Evolutionary conservation across 2,888 invertebrate species (phyloP).

Genomic region (Buathra laborator): DNA sequence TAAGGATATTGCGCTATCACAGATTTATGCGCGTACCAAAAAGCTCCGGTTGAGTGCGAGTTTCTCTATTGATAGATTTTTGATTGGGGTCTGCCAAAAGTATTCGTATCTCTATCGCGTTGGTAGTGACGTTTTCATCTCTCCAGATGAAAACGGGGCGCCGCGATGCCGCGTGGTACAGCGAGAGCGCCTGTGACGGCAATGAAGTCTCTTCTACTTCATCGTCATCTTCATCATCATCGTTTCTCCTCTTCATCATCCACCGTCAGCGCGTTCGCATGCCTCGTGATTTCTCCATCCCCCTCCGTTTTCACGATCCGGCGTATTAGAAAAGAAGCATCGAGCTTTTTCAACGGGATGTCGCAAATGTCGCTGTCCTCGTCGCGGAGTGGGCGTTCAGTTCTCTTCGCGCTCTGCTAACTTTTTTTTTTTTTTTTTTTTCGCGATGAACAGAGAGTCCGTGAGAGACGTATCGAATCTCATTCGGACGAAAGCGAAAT

Average conservation of each 20-base stretch:
- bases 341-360: constrained; percentile 1
- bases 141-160: constrained; percentile 56
- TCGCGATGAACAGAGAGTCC: background rate
- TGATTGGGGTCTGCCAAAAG: constrained; percentile 61
- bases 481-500: constrained; percentile 2
- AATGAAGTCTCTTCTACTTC: constrained; percentile 23
- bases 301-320: constrained; percentile 8
- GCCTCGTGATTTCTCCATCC: background rate
- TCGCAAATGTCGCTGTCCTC: constrained; percentile 40
- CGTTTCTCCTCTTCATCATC: constrained; percentile 2
- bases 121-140: constrained; percentile 64
- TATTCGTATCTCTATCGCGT: constrained; percentile 49
- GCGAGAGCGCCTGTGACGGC: constrained; percentile 8
- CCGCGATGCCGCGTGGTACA: constrained; percentile 27
- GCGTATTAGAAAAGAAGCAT: background rate
- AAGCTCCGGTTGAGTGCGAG: constrained; percentile 44
- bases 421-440: constrained; percentile 12
- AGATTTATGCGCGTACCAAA: constrained; percentile 34
- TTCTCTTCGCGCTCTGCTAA: constrained; percentile 9
- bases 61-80: constrained; percentile 66
- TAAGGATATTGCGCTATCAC: constrained; percentile 30
- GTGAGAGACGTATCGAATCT: constrained; percentile 17
- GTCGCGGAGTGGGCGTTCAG: constrained; percentile 37
- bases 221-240: background rate
- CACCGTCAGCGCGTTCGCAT: background rate